Evolutionary conservation across 2,888 invertebrate species (phyloP).

Genomic region (Liodrosophila aerea): DNA sequence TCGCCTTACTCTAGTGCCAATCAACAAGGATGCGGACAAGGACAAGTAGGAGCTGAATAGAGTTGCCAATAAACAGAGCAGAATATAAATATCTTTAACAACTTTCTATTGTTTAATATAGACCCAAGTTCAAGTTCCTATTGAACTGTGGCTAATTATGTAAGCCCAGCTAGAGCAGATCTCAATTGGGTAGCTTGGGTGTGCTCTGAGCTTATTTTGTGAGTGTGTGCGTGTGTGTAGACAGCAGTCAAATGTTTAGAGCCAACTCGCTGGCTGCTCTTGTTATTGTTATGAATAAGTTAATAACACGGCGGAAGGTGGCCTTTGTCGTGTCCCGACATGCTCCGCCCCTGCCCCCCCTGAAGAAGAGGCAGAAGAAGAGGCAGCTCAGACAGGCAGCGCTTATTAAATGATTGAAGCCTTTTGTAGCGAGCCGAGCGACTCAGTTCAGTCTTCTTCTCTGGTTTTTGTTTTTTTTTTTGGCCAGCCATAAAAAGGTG

Average conservation of each 20-base stretch:
- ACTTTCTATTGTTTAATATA: too few species aligned
- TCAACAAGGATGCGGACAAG: too few species aligned
- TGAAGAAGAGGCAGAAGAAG: neutral
- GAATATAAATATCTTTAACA: too few species aligned
- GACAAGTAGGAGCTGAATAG: too few species aligned
- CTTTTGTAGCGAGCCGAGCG: conserved; percentile 45
- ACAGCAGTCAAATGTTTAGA: neutral
- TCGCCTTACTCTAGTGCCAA: too few species aligned
- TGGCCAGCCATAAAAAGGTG: conserved; percentile 65
- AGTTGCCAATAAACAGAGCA: too few species aligned
- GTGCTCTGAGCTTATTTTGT: too few species aligned
- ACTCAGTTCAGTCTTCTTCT: neutral
- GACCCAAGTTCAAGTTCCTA: too few species aligned
- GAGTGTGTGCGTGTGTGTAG: neutral
- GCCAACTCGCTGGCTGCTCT: conserved; percentile 42
- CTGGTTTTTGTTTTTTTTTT: conserved; percentile 17
- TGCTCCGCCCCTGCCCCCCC: conserved; percentile 10
- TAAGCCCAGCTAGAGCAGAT: too few species aligned
- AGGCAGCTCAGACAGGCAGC: conserved; percentile 35
- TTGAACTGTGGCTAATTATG: too few species aligned
- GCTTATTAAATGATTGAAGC: conserved; percentile 78
- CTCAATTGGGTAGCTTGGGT: too few species aligned
- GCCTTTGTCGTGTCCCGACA: conserved; percentile 75
- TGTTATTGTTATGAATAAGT: conserved; percentile 83
- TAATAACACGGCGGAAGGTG: conserved; percentile 83